Percentiles rank a stretch among this genome's conserved stretches.
Conservation (phyloP, 2,888 invertebrate genomes). For the Rhagium mordax region DNA sequence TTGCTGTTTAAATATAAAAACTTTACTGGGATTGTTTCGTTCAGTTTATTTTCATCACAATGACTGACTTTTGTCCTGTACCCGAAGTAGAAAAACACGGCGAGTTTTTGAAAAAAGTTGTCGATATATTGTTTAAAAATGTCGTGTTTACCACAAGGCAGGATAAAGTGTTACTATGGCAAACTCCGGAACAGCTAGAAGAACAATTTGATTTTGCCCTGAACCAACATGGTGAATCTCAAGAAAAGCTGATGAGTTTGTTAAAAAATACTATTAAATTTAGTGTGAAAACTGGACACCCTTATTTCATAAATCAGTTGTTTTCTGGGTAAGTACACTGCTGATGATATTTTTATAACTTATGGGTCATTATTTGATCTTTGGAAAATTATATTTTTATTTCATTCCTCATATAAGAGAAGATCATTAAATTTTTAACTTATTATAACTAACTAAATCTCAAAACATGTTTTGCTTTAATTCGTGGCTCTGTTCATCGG, state of each 20-base stretch:
- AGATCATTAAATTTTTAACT: too few species aligned
- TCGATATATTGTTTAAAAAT: constrained; percentile 67
- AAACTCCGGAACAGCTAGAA: constrained; percentile 70
- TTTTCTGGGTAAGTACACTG: constrained; percentile 71
- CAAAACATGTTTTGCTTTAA: too few species aligned
- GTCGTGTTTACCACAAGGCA: constrained; percentile 68
- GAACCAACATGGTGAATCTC: constrained; percentile 65
- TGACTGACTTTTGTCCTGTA: constrained; percentile 63
- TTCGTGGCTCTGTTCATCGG: too few species aligned
- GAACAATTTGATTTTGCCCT: constrained; percentile 68
- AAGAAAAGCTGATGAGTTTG: constrained; percentile 68
- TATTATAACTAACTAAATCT: too few species aligned
- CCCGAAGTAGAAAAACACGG: constrained; percentile 67
- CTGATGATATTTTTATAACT: too few species aligned
- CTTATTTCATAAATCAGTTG: constrained; percentile 74
- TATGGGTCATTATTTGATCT: too few species aligned
- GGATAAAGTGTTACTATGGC: constrained; percentile 72
- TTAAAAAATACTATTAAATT: constrained; percentile 71
- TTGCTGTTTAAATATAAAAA: constrained; percentile 29
- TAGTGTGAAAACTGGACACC: constrained; percentile 75
- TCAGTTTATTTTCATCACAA: constrained; percentile 40
- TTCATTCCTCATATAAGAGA: too few species aligned
- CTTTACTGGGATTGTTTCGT: background rate
- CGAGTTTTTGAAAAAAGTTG: constrained; percentile 67
- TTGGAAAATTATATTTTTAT: too few species aligned